Percentiles rank a stretch among this genome's conserved stretches.
phyloP scores from a whole-genome alignment of 2,888 invertebrate genomes.

The Polydesmus complanatus region DNA sequence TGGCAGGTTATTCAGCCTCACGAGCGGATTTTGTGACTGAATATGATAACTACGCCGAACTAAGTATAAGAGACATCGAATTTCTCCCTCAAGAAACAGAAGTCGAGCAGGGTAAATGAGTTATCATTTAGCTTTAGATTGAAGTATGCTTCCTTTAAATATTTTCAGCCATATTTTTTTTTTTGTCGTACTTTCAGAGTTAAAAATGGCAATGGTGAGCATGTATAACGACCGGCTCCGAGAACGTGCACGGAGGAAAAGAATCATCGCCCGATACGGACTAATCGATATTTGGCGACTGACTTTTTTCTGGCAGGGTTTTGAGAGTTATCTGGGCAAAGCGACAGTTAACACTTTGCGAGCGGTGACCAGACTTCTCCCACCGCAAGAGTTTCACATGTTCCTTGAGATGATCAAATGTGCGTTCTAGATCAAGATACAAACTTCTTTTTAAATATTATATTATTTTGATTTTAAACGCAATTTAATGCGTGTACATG shows the following conservation, averaged over 20 bases:
- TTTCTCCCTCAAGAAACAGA: slow-evolving; percentile 36
- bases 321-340: slow-evolving; percentile 41
- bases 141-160: background rate
- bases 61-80: slow-evolving; percentile 41
- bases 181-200: slow-evolving; percentile 33
- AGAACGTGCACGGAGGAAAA: slow-evolving; percentile 57
- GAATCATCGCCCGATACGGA: slow-evolving; percentile 61
- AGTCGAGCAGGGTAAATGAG: slow-evolving; percentile 20
- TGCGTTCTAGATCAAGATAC: slow-evolving; percentile 21
- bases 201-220: slow-evolving; percentile 54
- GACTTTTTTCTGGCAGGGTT: slow-evolving; percentile 52
- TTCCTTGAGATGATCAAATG: slow-evolving; percentile 60
- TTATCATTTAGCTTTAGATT: background rate
- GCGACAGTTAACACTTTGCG: slow-evolving; percentile 44
- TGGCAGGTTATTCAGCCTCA: slow-evolving; percentile 66
- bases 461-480: slow-evolving; percentile 51
- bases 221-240: slow-evolving; percentile 61
- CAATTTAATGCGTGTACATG: slow-evolving; percentile 32
- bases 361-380: slow-evolving; percentile 60
- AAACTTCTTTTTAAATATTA: slow-evolving; percentile 13
- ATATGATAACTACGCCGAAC: slow-evolving; percentile 68
- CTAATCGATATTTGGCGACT: slow-evolving; percentile 58
- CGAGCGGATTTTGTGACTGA: slow-evolving; percentile 74
- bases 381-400: slow-evolving; percentile 56
- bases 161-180: too few relatives aligned